Conservation (phyloP, 2,888 invertebrate genomes). For the Azorinus chamasolen region DNA sequence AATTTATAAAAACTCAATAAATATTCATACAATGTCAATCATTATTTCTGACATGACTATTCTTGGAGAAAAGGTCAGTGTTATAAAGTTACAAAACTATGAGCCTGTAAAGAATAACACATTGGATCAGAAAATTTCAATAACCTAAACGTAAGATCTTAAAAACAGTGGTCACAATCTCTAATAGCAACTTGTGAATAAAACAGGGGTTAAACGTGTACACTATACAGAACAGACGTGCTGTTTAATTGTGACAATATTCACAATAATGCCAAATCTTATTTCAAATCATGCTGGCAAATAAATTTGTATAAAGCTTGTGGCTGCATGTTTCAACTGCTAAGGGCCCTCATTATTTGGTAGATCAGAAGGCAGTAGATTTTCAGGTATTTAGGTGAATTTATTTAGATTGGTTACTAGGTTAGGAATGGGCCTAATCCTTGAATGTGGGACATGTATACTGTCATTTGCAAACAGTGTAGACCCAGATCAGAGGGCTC, state of each 20-base stretch:
- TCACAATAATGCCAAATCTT: conserved; percentile 36
- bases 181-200: conserved; percentile 40
- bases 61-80: too few relatives aligned
- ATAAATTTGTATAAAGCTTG: conserved; percentile 41
- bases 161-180: conserved; percentile 26
- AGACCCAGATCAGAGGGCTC: too few relatives aligned
- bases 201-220: conserved; percentile 31
- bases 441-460: too few relatives aligned
- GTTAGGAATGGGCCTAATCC: too few relatives aligned
- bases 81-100: too few relatives aligned
- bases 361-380: conserved; percentile 30
- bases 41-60: too few relatives aligned
- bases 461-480: too few relatives aligned
- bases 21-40: too few relatives aligned
- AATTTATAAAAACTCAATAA: too few relatives aligned
- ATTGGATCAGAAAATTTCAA: too few relatives aligned
- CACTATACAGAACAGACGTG: conserved; percentile 22
- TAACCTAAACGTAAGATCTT: conserved; percentile 15
- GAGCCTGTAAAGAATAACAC: too few relatives aligned
- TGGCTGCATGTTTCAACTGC: conserved; percentile 44
- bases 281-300: conserved; percentile 34
- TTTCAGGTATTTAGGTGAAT: conserved; percentile 43
- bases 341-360: conserved; percentile 17
- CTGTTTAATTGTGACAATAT: conserved; percentile 24
- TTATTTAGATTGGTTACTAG: conserved; percentile 5